Percentiles rank a stretch among this genome's conserved stretches.
phyloP scores from a whole-genome alignment of 2,888 invertebrate species.

The Drosophila mimica region DNA sequence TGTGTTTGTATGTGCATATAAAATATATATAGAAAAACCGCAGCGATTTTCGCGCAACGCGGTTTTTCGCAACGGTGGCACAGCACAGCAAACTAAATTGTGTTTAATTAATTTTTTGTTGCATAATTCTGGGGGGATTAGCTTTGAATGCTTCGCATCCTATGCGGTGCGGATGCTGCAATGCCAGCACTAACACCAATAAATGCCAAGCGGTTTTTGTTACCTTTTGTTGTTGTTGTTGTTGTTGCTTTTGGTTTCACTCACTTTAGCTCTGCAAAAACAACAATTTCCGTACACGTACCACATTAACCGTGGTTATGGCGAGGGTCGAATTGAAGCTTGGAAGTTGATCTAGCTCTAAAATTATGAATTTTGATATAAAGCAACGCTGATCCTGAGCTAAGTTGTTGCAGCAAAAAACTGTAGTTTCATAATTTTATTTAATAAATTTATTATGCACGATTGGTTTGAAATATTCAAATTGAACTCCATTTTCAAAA shows the following conservation, averaged over 20 bases:
- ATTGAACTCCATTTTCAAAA: not conserved
- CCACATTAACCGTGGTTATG: conserved; percentile 31
- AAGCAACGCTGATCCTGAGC: not conserved
- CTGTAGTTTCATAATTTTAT: not conserved
- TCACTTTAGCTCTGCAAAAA: conserved; percentile 28
- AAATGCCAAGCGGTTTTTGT: conserved; percentile 56
- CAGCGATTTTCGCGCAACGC: conserved; percentile 76
- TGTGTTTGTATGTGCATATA: conserved; percentile 21
- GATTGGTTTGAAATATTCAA: not conserved
- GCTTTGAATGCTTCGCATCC: conserved; percentile 53
- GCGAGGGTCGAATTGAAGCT: conserved; percentile 23
- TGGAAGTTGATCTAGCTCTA: not conserved
- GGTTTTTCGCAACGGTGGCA: conserved; percentile 59
- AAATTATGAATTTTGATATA: not conserved
- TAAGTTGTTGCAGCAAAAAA: not conserved
- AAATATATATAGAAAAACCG: conserved; percentile 55
- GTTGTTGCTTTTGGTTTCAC: conserved; percentile 32
- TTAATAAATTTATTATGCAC: not conserved
- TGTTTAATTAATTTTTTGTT: conserved; percentile 79
- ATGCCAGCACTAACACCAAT: conserved; percentile 41
- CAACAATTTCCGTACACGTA: conserved; percentile 59
- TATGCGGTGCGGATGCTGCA: conserved; percentile 41
- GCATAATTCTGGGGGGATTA: conserved; percentile 74
- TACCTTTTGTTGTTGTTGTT: conserved; percentile 6
- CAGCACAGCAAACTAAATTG: conserved; percentile 68